Base-by-base conservation (phyloP, 37 sponge, comb jelly and placozoan genomes). In the Mnemiopsis leidyi region DNA sequence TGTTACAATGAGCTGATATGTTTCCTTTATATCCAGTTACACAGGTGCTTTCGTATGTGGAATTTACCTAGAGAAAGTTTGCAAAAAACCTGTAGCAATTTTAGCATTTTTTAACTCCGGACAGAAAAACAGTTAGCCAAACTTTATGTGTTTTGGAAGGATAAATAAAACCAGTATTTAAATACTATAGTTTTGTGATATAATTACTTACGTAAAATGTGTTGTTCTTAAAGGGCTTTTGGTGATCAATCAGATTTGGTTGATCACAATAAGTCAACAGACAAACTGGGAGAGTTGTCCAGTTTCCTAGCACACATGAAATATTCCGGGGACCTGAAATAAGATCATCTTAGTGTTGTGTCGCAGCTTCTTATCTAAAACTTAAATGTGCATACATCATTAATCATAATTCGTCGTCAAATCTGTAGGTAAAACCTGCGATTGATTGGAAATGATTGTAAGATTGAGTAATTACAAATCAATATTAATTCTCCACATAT, bases 301-400 rank as follows among this genome's bases (percentile, higher is more conserved):
- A 77, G 36, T 77, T 77, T 1, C 79, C 79, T 34, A 77, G 79
- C 20, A 77, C 33, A 77, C 79, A 77, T 32, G 26, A 26, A 77
- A 34, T 20, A 77, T 26, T 32, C 30, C 3, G 30, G 30, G 73
- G 25, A 29, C 73, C 73, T 71, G 73, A 71, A 28, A 71, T 71
- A 71, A 5, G 3, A 5, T 48, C 5, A 48, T 48, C 13, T 48
- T 18, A 48, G 9, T 13, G 61, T n/a, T 13, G 61, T 48, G 5
- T 5, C 9, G 61, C 61, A 18, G 61, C 61, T 48, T 48, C 61
- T 48, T 48, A 48, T n/a, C n/a, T n/a, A n/a, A n/a, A n/a, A n/a
- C n/a, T n/a, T n/a, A n/a, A n/a, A n/a, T n/a, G n/a, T n/a, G n/a
- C n/a, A n/a, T n/a, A n/a, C n/a, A n/a, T n/a, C n/a, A n/a, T n/a